These are phyloP conservation scores for Drosophila lini DNA, from an alignment of 1,140 invertebrate genomes.

Conservation along the genomic window DNA sequence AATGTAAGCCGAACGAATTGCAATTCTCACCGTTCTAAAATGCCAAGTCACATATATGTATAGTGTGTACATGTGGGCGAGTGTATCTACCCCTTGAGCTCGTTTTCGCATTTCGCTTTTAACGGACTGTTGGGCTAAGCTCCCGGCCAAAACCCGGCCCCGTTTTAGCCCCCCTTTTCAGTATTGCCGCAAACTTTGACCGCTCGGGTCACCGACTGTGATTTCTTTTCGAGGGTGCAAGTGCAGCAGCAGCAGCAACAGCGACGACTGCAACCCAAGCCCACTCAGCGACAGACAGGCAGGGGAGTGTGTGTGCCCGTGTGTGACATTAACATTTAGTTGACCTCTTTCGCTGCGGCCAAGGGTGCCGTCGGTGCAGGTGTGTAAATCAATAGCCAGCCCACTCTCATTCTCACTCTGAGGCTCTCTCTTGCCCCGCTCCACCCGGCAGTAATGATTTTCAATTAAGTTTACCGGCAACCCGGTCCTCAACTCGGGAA, in stretches of 20 bases:
- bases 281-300: slow-evolving; percentile 40
- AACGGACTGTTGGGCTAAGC: slow-evolving; percentile 43
- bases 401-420: not conserved
- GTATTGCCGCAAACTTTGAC: slow-evolving; percentile 59
- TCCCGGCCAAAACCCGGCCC: slow-evolving; percentile 4
- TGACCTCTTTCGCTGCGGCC: slow-evolving; percentile 78
- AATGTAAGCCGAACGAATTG: slow-evolving; percentile 31
- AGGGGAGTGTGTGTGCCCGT: slow-evolving; percentile 21
- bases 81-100: slow-evolving; percentile 34
- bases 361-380: slow-evolving; percentile 74
- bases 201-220: slow-evolving; percentile 67
- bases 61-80: not conserved
- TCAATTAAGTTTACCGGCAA: slow-evolving; percentile 73
- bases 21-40: slow-evolving; percentile 73
- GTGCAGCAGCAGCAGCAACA: slow-evolving; percentile 3
- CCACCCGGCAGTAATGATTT: slow-evolving; percentile 66
- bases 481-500: slow-evolving; percentile 23
- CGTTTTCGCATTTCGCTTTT: slow-evolving; percentile 37
- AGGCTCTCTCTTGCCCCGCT: not conserved
- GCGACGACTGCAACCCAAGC: slow-evolving; percentile 17
- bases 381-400: slow-evolving; percentile 74
- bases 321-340: slow-evolving; percentile 80
- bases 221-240: slow-evolving; percentile 59
- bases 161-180: slow-evolving; percentile 37
- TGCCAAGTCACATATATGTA: slow-evolving; percentile 30